Conservation (phyloP, 2,797 vertebrate species). For the Chiroxiphia lanceolata region DNA sequence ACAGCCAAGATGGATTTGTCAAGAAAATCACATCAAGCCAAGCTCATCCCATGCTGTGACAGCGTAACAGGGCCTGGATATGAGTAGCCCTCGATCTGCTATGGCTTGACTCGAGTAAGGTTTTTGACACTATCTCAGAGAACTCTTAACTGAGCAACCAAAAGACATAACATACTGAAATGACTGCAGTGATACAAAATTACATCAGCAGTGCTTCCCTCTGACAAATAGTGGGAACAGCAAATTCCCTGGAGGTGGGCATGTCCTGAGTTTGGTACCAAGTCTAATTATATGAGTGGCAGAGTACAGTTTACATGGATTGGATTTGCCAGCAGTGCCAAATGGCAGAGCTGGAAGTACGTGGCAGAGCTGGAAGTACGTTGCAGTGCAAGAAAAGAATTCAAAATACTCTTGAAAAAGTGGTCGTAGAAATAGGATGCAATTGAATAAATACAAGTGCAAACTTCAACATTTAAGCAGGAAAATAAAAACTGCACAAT, state of each 20-base stretch:
- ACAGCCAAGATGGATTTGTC: neutral
- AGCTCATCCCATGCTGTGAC: neutral
- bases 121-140: neutral
- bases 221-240: neutral
- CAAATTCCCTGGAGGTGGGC: neutral
- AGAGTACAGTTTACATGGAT: neutral
- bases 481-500: neutral
- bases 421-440: conserved; percentile 15
- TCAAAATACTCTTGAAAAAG: neutral
- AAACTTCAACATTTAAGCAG: neutral
- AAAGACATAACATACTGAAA: neutral
- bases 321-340: neutral
- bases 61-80: neutral
- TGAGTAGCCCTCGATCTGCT: neutral
- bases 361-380: neutral
- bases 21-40: neutral
- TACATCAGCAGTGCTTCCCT: neutral
- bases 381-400: neutral
- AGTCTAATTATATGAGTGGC: neutral
- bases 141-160: neutral
- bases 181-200: neutral
- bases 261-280: neutral
- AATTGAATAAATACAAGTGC: neutral
- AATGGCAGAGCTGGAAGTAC: neutral
- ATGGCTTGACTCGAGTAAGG: neutral